Conservation (phyloP, 2,113 vertebrate species). For the Motacilla tschutschensis region DNA sequence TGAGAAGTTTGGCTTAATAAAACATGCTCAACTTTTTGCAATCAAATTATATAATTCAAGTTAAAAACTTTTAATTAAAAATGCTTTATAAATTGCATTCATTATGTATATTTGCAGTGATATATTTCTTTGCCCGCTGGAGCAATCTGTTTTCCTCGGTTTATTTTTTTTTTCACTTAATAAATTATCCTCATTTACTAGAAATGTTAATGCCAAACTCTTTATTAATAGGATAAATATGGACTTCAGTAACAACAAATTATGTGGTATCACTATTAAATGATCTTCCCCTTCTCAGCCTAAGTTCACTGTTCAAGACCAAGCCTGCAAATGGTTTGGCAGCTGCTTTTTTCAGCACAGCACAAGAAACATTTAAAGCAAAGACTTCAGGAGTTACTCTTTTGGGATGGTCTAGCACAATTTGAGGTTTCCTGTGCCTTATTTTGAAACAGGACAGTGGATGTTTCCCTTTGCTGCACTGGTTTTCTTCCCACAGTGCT, state of each 20-base stretch:
- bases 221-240: slow-evolving; percentile 60
- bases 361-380: not conserved
- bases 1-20: not conserved
- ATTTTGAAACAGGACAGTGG: not conserved
- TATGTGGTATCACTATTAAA: not conserved
- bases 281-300: slow-evolving; percentile 9
- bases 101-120: slow-evolving; percentile 57
- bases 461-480: fast-evolving
- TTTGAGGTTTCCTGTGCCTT: not conserved
- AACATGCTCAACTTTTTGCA: not conserved
- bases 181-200: slow-evolving; percentile 52
- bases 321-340: not conserved
- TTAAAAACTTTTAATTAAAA: slow-evolving; percentile 53
- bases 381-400: not conserved
- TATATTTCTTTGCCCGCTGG: slow-evolving; percentile 53
- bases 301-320: not conserved
- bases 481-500: not conserved
- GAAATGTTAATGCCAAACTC: slow-evolving; percentile 28
- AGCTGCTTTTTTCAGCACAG: not conserved
- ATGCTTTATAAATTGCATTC: slow-evolving; percentile 50
- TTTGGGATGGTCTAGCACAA: not conserved
- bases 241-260: slow-evolving; percentile 44
- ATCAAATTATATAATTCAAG: slow-evolving; percentile 8
- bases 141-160: slow-evolving; percentile 47
- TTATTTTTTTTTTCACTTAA: slow-evolving; percentile 40